Evolutionary conservation across 2,113 vertebrate species (phyloP), one percentile per base, ranked within the genome.

Genomic region (Otocyon megalotis): DNA sequence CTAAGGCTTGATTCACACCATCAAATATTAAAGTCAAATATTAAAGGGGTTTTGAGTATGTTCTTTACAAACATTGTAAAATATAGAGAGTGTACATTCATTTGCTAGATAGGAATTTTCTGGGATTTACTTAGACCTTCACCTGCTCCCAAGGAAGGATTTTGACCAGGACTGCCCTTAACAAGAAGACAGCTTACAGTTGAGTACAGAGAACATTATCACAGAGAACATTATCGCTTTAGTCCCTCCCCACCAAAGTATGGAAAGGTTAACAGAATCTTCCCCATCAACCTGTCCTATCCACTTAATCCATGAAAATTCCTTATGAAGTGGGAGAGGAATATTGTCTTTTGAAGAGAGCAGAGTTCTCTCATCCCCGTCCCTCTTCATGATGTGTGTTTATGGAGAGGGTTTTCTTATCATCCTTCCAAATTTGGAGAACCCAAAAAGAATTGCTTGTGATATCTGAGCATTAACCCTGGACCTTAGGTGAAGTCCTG

Each of bases 41-140:
- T 28, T 32, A 79, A 79, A 71, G 67, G 26, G 3, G 1, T 88
- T 93, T 93, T 54, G 0, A 80, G 43, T 54, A 85, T 35, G 63
- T 63, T 85, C 79, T 95, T 92, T 65, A 92, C 43, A 91, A 88
- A 62, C 17, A 53, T 22, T 35, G 0, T 87, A 90, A 92, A 90
- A 82, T 56, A 2, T 87, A 43, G 15, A 65, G 10, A 53, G 37
- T 37, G 11, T 30, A n/a, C 80, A 50, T 74, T 74, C 82, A 56
- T 77, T 77, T 84, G 14, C 74, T 74, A 87, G 74, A n/a, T 54
- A 58, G 15, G 77, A 86, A 82, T 87, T 93, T 62, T 0, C 77
- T 76, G 50, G 20, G 72, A 87, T 95, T 85, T 63, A 94, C 32
- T 62, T n/a, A 74, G 43, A 67, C 17, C 50, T 84, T 88, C 53